Evolutionary conservation across 1,140 invertebrate genomes (phyloP), one percentile per base, ranked within the genome.

Genomic region (Telenomus remus): DNA sequence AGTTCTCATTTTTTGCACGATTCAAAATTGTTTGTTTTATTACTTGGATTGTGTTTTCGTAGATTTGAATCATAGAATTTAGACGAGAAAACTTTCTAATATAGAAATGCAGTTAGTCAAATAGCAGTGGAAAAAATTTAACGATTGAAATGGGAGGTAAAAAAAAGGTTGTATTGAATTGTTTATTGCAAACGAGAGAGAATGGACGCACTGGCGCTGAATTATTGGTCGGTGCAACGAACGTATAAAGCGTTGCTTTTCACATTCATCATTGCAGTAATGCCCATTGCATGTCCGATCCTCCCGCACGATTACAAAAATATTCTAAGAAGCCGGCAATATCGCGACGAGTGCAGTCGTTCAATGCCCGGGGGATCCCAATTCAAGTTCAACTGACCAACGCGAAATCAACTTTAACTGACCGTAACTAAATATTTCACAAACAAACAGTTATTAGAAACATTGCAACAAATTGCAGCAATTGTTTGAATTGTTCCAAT

Each of bases 231-330:
- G 39, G 44, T 5, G 46, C 55, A 16, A 54, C 27, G 68, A 50
- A 56, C 50, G 57, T 44, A 49, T 43, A 61, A 61, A 11, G 37
- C 33, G 53, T 51, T 7, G 7, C 37, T 46, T 49, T 55, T 55
- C 44, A 55, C 56, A 71, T 63, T 71, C 50, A 57, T 71, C 68
- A 57, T 44, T 33, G 33, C 43, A 33, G 50, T 44, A 61, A 70
- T 61, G 44, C 51, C 15, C 51, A 47, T 55, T 50, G 57, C 66
- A 50, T 61, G 66, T 61, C 11, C 14, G 46, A 55, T 69, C 11
- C 16, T 55, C 50, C 44, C 44, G 48, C 44, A 19, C 43, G 44
- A 56, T 54, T 16, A 59, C 9, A 11, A 55, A 43, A 44, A 70
- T 70, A 50, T 55, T 55, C 57, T 39, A 47, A 70, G 66, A 61